Conservation (phyloP, 2,888 invertebrate species). For the Chrysina gloriosa region DNA sequence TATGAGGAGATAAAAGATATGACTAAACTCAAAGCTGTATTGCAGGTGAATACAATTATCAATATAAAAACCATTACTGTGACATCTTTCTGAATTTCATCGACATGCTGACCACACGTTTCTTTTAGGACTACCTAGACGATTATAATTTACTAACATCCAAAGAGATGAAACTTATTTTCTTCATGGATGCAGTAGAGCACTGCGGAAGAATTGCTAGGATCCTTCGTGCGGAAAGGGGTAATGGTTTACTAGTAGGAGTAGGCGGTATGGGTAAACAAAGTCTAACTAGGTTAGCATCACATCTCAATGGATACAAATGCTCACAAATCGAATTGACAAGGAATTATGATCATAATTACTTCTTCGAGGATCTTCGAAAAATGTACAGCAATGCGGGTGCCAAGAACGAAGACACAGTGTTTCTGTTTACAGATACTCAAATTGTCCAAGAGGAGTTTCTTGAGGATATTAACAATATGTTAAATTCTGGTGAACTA, state of each 20-base stretch:
- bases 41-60: slow-evolving; percentile 71
- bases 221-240: slow-evolving; percentile 85
- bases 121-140: slow-evolving; percentile 79
- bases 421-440: slow-evolving; percentile 90
- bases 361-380: slow-evolving; percentile 89
- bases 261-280: slow-evolving; percentile 91
- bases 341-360: slow-evolving; percentile 82
- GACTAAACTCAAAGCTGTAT: slow-evolving; percentile 74
- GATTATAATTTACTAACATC: slow-evolving; percentile 84
- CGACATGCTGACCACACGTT: not conserved
- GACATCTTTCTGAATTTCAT: not conserved
- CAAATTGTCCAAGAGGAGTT: slow-evolving; percentile 93
- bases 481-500: slow-evolving; percentile 82
- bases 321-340: slow-evolving; percentile 91
- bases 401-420: slow-evolving; percentile 77
- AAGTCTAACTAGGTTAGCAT: slow-evolving; percentile 85
- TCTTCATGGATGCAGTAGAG: slow-evolving; percentile 90
- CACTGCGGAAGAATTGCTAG: slow-evolving; percentile 88
- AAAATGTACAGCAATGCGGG: slow-evolving; percentile 85
- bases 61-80: too few species aligned
- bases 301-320: slow-evolving; percentile 88
- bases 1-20: slow-evolving; percentile 87
- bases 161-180: slow-evolving; percentile 85
- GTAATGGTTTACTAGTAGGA: slow-evolving; percentile 89
- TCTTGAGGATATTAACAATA: slow-evolving; percentile 91